Base-by-base conservation (phyloP, 2,888 invertebrate species). In the Oegoconia quadripuncta region DNA sequence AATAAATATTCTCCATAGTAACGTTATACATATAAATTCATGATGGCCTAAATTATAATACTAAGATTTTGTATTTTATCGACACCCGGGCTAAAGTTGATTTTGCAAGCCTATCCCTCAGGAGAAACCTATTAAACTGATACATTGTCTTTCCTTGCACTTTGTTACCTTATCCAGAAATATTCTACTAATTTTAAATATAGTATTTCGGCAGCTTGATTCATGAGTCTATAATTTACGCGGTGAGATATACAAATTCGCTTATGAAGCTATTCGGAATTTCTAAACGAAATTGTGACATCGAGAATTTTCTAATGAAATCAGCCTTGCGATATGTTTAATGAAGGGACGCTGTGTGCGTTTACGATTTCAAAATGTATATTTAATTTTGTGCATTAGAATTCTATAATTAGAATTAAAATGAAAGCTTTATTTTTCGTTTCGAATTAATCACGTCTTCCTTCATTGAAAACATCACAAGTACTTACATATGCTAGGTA, bases 1-100 rank as follows among this genome's bases (percentile, higher is more conserved):
- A 60, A 79, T 82, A 83, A 79, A 83, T 80, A 82, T 65, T 62
- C 55, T 71, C 55, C 69, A 60, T 61, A 62, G 62, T 73, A 73
- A 69, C 73, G 61, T 73, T 65, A 68, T 70, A 79, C 44, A 41
- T 70, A 79, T 81, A 81, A 80, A 76, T 79, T 80, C 74, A 78
- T 78, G 67, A 39, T 39, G 42, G 36, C 33, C 39, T 39, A 42
- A 42, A 43, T 34, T 39, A 53, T 56, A 55, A 54, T 54, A 58
- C 54, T 55, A 53, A 51, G 23, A 37, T 61, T 71, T 73, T 68
- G 64, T 66, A 59, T 63, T 54, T n/a, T 44, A 52, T 52, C 52
- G 50, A 44, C 42, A 52, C 53, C 57, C 54, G 55, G 62, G 54
- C 48, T 41, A 23, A 28, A 34, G 23, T 11, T 9, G 11, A 34